These are phyloP conservation scores for Callorhinus ursinus DNA, from an alignment of 2,113 vertebrate genomes.

Conservation along the genomic window DNA sequence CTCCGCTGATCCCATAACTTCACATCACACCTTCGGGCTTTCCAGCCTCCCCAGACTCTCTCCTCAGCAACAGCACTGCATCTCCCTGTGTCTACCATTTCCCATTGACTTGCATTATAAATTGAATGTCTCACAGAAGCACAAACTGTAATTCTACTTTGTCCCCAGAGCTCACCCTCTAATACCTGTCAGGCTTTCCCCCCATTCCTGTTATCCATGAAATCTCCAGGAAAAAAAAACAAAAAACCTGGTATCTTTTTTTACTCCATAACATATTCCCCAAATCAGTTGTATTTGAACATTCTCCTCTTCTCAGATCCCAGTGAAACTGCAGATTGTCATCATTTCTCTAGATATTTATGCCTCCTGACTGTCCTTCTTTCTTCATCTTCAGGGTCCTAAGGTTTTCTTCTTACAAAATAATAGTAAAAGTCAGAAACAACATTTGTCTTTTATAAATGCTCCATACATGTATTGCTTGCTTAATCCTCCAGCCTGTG, in stretches of 20 bases:
- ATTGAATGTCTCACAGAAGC: background rate
- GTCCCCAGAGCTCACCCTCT: background rate
- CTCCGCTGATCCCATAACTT: background rate
- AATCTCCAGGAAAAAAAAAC: rapidly evolving
- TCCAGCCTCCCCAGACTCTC: background rate
- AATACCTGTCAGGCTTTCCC: background rate
- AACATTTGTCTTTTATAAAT: background rate
- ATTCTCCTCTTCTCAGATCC: background rate
- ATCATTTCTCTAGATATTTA: background rate
- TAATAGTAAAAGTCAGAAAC: background rate
- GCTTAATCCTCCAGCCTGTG: background rate
- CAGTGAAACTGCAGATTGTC: background rate
- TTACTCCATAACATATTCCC: background rate
- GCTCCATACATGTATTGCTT: background rate
- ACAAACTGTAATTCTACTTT: background rate
- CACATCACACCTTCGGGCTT: background rate
- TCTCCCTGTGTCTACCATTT: background rate
- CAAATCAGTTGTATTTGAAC: background rate
- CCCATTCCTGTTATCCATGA: background rate
- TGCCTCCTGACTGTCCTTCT: background rate
- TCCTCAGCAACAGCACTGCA: background rate
- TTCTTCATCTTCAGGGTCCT: background rate
- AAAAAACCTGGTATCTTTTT: background rate
- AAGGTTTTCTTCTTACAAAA: background rate
- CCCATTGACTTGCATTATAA: background rate